These are phyloP conservation scores for Gobio gobio DNA, from an alignment of 2,113 vertebrate species.

Conservation along the genomic window DNA sequence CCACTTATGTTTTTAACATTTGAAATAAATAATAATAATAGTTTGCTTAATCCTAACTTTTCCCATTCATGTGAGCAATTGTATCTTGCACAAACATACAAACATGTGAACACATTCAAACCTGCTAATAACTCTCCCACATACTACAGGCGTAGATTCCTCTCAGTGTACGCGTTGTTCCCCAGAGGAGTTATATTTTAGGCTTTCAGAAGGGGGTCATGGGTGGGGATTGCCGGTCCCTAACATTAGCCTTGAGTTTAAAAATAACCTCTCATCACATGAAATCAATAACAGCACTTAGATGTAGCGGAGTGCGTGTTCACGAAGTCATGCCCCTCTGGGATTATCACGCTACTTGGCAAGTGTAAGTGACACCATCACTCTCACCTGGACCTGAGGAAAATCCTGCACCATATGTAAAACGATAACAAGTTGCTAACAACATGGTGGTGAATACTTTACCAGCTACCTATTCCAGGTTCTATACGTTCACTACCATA, in stretches of 20 bases:
- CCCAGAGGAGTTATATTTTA: conserved; percentile 39
- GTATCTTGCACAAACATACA: neutral
- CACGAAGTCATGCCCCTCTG: conserved; percentile 36
- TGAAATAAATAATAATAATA: neutral
- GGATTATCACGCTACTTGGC: conserved; percentile 51
- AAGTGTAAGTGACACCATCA: conserved; percentile 38
- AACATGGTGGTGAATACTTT: neutral
- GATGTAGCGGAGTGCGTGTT: conserved; percentile 61
- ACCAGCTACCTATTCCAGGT: neutral
- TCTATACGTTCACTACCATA: no score
- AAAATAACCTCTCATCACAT: conserved; percentile 72
- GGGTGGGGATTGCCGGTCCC: conserved; percentile 48
- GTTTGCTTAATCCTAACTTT: neutral
- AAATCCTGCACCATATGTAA: conserved; percentile 8
- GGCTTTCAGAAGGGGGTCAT: neutral
- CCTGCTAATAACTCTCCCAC: neutral
- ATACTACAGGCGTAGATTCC: conserved; percentile 5
- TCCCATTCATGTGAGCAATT: neutral
- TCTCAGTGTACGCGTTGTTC: conserved; percentile 35
- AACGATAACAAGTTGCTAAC: conserved; percentile 11
- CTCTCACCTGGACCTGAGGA: conserved; percentile 34
- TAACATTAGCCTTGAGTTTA: conserved; percentile 66
- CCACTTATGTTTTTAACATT: neutral
- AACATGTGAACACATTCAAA: neutral
- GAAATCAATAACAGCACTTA: conserved; percentile 74